Percentiles rank a stretch among this genome's conserved stretches.
phyloP scores from a whole-genome alignment of 2,888 invertebrate species.

The Tetranychus piercei region DNA sequence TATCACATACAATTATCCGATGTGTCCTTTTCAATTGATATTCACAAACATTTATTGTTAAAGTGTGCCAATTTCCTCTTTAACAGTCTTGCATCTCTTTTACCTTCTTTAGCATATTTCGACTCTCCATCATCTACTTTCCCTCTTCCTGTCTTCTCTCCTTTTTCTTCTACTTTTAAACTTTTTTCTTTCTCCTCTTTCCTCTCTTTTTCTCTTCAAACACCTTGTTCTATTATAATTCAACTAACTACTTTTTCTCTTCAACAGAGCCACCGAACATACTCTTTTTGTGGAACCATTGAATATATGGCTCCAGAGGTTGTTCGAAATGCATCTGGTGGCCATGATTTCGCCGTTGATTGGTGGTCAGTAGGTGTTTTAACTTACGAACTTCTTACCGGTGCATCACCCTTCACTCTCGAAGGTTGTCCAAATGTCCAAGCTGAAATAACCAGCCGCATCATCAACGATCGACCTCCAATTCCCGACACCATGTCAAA shows the following conservation, averaged over 20 bases:
- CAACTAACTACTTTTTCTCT: background rate
- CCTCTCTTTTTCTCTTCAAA: background rate
- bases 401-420: constrained; percentile 90
- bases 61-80: constrained; percentile 1
- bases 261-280: constrained; percentile 53
- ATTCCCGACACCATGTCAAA: constrained; percentile 63
- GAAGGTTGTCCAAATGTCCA: constrained; percentile 84
- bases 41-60: background rate
- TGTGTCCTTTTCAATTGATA: background rate
- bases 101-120: background rate
- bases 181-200: background rate
- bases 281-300: constrained; percentile 94
- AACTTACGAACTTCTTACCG: constrained; percentile 85
- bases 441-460: constrained; percentile 78
- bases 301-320: constrained; percentile 93
- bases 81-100: background rate
- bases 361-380: constrained; percentile 98
- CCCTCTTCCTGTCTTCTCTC: constrained; percentile 19
- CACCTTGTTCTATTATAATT: background rate
- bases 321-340: constrained; percentile 58
- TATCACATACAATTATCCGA: background rate
- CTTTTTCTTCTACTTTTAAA: background rate
- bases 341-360: constrained; percentile 91
- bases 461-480: constrained; percentile 68
- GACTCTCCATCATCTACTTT: background rate